Conservation (phyloP, 2,797 vertebrate genomes). For the Anguilla pacifica region DNA sequence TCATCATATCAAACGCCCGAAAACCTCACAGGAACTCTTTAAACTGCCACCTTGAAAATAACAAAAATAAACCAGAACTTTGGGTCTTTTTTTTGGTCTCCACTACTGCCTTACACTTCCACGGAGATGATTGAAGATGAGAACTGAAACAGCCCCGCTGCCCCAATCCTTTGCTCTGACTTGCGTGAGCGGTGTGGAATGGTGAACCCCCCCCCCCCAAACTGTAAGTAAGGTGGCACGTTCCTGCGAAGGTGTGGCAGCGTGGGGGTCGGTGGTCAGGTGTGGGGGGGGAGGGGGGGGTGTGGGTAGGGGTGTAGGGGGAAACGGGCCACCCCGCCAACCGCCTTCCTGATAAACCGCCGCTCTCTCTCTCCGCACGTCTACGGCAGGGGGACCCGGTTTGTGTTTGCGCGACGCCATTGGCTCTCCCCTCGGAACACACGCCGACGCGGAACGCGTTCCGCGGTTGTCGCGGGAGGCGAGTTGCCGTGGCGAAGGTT, state of each 20-base stretch:
- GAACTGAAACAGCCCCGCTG: neutral
- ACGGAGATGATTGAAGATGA: slow-evolving; percentile 18
- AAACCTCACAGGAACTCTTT: slow-evolving; percentile 27
- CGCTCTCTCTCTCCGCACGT: slow-evolving; percentile 68
- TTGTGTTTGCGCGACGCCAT: slow-evolving; percentile 98
- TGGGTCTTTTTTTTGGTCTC: neutral
- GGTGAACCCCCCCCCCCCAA: slow-evolving; percentile 42
- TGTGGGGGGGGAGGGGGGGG: too few relatives aligned
- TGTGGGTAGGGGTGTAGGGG: neutral
- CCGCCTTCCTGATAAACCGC: slow-evolving; percentile 69
- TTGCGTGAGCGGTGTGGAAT: neutral
- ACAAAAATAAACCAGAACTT: slow-evolving; percentile 40
- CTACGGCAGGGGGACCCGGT: slow-evolving; percentile 80
- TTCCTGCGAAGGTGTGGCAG: neutral
- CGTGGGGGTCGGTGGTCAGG: slow-evolving; percentile 34
- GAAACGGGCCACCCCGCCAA: slow-evolving; percentile 67
- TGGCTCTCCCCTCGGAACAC: slow-evolving; percentile 81
- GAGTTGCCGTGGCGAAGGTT: slow-evolving; percentile 94
- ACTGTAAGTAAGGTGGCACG: slow-evolving; percentile 54
- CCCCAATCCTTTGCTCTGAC: neutral
- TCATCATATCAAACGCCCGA: slow-evolving; percentile 41
- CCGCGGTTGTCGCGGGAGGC: slow-evolving; percentile 71
- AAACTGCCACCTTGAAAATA: slow-evolving; percentile 43
- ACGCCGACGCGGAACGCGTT: slow-evolving; percentile 93
- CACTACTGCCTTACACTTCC: slow-evolving; percentile 20